Evolutionary conservation across 2,888 invertebrate species (phyloP).

Genomic region (Drosophila mettleri): DNA sequence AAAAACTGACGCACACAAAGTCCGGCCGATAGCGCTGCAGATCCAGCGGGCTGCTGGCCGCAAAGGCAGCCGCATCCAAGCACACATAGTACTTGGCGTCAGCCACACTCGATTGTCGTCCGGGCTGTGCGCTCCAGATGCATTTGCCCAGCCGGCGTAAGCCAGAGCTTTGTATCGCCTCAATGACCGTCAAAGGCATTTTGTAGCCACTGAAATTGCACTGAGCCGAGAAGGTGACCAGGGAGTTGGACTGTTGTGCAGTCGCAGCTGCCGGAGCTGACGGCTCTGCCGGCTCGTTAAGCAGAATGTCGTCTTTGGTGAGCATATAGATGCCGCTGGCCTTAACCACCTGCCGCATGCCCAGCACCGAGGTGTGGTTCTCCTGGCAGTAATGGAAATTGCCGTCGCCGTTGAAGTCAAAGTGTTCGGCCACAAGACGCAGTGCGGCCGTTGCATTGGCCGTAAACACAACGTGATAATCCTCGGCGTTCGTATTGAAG

Average conservation of each 20-base stretch:
- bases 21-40: constrained; percentile 91
- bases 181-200: constrained; percentile 92
- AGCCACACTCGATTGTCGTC: accelerated
- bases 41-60: constrained; percentile 91
- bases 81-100: constrained; percentile 88
- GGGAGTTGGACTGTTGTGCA: constrained; percentile 85
- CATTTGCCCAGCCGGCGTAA: constrained; percentile 81
- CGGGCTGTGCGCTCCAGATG: constrained; percentile 39
- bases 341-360: constrained; percentile 93
- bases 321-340: constrained; percentile 87
- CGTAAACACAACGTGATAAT: constrained; percentile 96
- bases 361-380: constrained; percentile 98
- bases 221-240: constrained; percentile 95
- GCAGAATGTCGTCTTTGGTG: constrained; percentile 87
- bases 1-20: constrained; percentile 96
- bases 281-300: constrained; percentile 62
- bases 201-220: constrained; percentile 98
- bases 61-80: constrained; percentile 94
- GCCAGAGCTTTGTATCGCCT: constrained; percentile 88
- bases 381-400: constrained; percentile 93
- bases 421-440: constrained; percentile 93
- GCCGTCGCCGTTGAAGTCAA: constrained; percentile 86
- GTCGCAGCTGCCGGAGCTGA: not conserved
- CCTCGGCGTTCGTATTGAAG: constrained; percentile 92
- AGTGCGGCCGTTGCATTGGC: constrained; percentile 95